These are phyloP conservation scores for Mobula hypostoma DNA, from an alignment of 2,113 vertebrate species.

Conservation along the genomic window DNA sequence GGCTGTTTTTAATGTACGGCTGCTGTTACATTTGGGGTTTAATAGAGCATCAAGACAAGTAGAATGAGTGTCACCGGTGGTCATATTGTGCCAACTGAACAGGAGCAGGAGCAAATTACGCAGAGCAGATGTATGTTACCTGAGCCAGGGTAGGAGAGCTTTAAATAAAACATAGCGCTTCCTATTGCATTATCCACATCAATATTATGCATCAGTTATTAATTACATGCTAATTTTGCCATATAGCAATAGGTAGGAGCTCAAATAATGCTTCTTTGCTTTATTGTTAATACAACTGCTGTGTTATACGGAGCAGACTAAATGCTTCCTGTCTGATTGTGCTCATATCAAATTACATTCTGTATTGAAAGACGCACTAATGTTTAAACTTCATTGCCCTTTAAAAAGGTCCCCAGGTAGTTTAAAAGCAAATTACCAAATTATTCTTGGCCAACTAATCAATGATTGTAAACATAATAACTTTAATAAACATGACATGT, in stretches of 20 bases:
- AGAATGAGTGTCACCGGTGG: slow-evolving; percentile 12
- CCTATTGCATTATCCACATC: slow-evolving; percentile 18
- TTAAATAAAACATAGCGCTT: slow-evolving; percentile 21
- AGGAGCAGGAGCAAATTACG: background rate
- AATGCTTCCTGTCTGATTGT: background rate
- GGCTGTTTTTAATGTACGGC: slow-evolving; percentile 22
- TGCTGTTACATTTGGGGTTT: slow-evolving; percentile 32
- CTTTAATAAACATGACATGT: slow-evolving; percentile 90
- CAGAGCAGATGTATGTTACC: background rate
- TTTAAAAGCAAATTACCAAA: background rate
- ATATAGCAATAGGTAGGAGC: background rate
- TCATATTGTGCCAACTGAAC: slow-evolving; percentile 20
- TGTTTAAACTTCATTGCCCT: background rate
- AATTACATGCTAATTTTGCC: slow-evolving; percentile 12
- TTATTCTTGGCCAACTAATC: slow-evolving; percentile 68
- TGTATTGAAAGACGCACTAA: background rate
- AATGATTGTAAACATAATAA: slow-evolving; percentile 79
- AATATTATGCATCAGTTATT: background rate
- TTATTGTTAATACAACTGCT: background rate
- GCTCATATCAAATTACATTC: background rate
- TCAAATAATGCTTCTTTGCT: background rate
- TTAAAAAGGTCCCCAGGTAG: background rate
- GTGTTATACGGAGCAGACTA: background rate
- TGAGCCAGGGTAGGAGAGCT: background rate
- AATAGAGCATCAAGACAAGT: slow-evolving; percentile 29